phyloP scores from a whole-genome alignment of 1,140 invertebrate species.

The Drosophila simulans region DNA sequence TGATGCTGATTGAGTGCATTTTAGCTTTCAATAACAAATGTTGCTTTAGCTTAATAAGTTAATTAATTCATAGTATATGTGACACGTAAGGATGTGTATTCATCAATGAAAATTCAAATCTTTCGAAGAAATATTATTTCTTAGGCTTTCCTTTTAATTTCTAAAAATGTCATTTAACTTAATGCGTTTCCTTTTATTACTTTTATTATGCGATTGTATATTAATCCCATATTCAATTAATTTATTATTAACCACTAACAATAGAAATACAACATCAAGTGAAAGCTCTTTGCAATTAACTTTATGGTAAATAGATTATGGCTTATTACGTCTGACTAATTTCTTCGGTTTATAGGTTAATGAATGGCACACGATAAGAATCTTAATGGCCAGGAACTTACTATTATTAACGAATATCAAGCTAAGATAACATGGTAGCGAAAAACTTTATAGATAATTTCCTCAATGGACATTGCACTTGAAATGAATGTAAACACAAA shows the following conservation, averaged over 20 bases:
- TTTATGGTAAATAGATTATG: conserved; percentile 34
- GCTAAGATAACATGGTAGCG: neutral
- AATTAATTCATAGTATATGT: conserved; percentile 27
- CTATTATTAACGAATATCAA: neutral
- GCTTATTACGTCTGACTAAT: neutral
- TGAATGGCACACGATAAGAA: conserved; percentile 7
- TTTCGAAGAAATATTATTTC: neutral
- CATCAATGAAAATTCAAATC: conserved; percentile 25
- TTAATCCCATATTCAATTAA: conserved; percentile 3
- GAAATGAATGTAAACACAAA: neutral
- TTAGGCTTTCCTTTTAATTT: too few species aligned
- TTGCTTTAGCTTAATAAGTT: conserved; percentile 36
- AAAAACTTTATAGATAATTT: neutral
- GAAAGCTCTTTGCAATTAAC: conserved; percentile 14
- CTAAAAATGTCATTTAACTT: neutral
- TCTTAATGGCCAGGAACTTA: neutral
- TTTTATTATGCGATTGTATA: neutral
- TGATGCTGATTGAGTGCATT: conserved; percentile 68
- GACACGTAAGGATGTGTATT: conserved; percentile 2
- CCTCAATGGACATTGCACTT: neutral
- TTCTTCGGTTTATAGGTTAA: neutral
- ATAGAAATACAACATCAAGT: neutral
- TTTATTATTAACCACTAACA: conserved; percentile 2
- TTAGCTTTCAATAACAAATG: conserved; percentile 37
- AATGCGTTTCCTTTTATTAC: neutral